Evolutionary conservation across 2,797 vertebrate species (phyloP), one percentile per base, ranked within the genome.

Genomic region (Typhlichthys eigenmanni): DNA sequence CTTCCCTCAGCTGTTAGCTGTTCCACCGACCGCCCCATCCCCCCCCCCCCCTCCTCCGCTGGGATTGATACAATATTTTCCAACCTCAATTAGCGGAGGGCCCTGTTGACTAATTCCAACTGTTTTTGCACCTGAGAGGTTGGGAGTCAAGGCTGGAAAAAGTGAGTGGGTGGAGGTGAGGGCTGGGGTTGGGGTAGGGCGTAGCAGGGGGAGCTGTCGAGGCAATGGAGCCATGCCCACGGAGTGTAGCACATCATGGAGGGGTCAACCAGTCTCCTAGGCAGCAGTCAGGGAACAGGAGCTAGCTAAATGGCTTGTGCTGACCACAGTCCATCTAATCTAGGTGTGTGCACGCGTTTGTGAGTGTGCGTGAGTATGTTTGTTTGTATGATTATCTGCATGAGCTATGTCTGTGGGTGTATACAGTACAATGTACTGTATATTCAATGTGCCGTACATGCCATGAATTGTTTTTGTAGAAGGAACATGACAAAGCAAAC

Each of bases 61-160:
- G 91, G 90, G 91, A 93, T 86, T 92, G 88, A 92, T 93, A 92
- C 92, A 93, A 91, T 92, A 93, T 93, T 94, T 94, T 93, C 93
- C 92, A 87, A 74, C 85, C 89, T 91, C 90, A 92, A 93, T 94
- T 93, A 94, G 87, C 86, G 62, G 71, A 75, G 79, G 80, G 83
- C 76, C 24, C 81, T 85, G 92, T 91, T 90, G 89, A 93, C 92
- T 92, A 92, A 92, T 90, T 92, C 90, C 66, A 82, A 91, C 89
- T 93, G 92, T 93, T 93, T 93, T 92, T 93, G 86, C 92, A 93
- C 92, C 92, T 93, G 92, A 93, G 83, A 85, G 82, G 78, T 71
- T 83, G 84, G 88, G 84, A 92, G 81, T 69, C 5, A 17, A 72
- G 72, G 70, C 80, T 92, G 92, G 92, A 93, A 94, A 94, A 93